A percentile compares a stretch with the other conserved stretches of the same genome.
Conservation (phyloP, 2,888 invertebrate species). For the Coenonympha arcania region DNA sequence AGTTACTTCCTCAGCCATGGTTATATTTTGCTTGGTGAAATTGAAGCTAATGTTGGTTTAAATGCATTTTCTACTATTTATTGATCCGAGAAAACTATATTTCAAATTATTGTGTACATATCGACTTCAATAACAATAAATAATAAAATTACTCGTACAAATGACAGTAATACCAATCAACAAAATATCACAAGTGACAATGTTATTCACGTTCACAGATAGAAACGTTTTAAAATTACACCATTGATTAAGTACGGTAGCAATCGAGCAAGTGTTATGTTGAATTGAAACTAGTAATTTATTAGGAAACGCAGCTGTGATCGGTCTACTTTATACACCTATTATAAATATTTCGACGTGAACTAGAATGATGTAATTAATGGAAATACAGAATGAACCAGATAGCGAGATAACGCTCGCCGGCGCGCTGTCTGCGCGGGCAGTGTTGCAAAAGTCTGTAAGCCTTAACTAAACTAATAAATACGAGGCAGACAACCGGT, state of each 20-base stretch:
- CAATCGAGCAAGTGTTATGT: constrained; percentile 50
- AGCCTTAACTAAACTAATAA: constrained; percentile 39
- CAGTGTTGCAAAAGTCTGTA: constrained; percentile 60
- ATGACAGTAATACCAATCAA: constrained; percentile 28
- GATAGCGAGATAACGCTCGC: constrained; percentile 60
- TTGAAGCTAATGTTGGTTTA: no score
- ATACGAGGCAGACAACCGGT: constrained; percentile 57
- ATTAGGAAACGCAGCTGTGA: constrained; percentile 61
- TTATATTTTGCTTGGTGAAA: no score
- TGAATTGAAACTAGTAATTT: constrained; percentile 57
- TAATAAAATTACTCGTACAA: no score
- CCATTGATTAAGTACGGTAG: constrained; percentile 44
- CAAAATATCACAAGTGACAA: constrained; percentile 43
- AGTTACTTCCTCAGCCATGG: no score
- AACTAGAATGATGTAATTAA: constrained; percentile 61
- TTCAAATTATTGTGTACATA: background rate
- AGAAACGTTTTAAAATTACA: constrained; percentile 51
- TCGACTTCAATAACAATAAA: constrained; percentile 18
- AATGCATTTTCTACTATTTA: no score
- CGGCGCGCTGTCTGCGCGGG: constrained; percentile 65
- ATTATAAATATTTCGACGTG: constrained; percentile 65
- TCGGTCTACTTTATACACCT: constrained; percentile 41
- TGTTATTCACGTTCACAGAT: constrained; percentile 43
- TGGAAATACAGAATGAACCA: constrained; percentile 66
- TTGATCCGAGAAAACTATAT: constrained; percentile 19